A percentile compares a stretch with the other conserved stretches of the same genome.
Evolutionary conservation across 2,797 vertebrate genomes (phyloP).

Genomic region (Neosilurus hyrtlii): DNA sequence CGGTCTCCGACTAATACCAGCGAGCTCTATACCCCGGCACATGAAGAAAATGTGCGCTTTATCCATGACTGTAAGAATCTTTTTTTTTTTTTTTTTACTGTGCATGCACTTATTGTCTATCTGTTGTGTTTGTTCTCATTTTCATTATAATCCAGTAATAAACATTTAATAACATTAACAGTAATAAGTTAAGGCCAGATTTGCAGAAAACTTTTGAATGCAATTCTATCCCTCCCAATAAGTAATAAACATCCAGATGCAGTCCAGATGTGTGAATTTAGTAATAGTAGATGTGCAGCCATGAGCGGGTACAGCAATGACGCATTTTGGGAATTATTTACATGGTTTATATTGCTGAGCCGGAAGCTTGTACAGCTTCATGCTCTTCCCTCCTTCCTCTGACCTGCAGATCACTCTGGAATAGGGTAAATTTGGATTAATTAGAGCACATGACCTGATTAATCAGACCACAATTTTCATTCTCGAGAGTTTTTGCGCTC

Average conservation of each 20-base stretch:
- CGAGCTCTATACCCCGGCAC: conserved; percentile 93
- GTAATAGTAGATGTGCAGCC: no score
- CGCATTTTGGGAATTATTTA: no score
- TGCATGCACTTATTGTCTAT: neutral
- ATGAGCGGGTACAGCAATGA: no score
- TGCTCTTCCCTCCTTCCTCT: no score
- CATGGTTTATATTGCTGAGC: no score
- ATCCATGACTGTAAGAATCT: conserved; percentile 89
- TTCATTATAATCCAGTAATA: neutral
- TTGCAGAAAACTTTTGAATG: neutral
- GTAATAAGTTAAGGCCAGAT: neutral
- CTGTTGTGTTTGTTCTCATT: neutral
- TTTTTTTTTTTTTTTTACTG: no score
- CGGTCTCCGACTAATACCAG: conserved; percentile 86
- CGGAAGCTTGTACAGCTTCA: no score
- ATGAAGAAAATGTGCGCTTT: conserved; percentile 97
- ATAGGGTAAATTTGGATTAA: no score
- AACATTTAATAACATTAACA: neutral
- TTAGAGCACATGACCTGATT: no score
- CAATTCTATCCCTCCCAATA: neutral
- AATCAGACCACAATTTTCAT: no score
- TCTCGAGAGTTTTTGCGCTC: no score
- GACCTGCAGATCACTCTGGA: no score
- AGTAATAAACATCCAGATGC: neutral
- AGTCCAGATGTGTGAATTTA: neutral